These are phyloP conservation scores for Caerostris extrusa DNA, from an alignment of 1,140 invertebrate genomes.

Conservation along the genomic window DNA sequence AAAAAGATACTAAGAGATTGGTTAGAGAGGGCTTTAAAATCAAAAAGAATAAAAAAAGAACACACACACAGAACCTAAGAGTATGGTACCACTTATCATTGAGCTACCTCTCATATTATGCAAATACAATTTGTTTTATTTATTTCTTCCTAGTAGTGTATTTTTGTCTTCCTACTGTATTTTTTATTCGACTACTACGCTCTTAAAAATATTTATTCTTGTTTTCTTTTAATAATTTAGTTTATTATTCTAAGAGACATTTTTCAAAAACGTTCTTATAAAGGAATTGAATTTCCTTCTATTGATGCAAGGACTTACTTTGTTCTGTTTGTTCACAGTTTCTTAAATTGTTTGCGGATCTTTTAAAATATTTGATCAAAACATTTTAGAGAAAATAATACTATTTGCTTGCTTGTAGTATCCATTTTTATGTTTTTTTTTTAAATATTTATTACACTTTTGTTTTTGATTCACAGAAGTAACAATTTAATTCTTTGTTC, in stretches of 20 bases:
- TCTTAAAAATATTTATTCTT: background rate
- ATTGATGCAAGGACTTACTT: conserved; percentile 17
- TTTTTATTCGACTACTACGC: background rate
- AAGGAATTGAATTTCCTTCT: background rate
- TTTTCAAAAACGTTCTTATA: background rate
- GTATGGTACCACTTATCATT: conserved; percentile 40
- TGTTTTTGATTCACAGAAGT: background rate
- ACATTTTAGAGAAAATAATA: background rate
- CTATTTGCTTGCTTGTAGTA: background rate
- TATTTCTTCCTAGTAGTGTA: background rate
- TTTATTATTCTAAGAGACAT: conserved; percentile 31
- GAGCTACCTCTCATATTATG: conserved; percentile 46
- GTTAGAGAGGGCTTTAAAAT: conserved; percentile 48
- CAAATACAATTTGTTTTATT: conserved; percentile 29
- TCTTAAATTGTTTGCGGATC: background rate
- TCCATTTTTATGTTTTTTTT: background rate
- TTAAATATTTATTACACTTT: background rate
- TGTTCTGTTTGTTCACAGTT: background rate
- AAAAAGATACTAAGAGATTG: conserved; percentile 62
- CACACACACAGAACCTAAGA: background rate
- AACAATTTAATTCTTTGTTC: conserved; percentile 8
- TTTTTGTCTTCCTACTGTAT: background rate
- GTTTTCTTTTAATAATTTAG: background rate
- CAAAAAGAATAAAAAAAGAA: conserved; percentile 45
- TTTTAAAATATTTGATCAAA: background rate